Evolutionary conservation across 2,797 vertebrate genomes (phyloP).

Genomic region (Mormyrus proboscirostris): DNA sequence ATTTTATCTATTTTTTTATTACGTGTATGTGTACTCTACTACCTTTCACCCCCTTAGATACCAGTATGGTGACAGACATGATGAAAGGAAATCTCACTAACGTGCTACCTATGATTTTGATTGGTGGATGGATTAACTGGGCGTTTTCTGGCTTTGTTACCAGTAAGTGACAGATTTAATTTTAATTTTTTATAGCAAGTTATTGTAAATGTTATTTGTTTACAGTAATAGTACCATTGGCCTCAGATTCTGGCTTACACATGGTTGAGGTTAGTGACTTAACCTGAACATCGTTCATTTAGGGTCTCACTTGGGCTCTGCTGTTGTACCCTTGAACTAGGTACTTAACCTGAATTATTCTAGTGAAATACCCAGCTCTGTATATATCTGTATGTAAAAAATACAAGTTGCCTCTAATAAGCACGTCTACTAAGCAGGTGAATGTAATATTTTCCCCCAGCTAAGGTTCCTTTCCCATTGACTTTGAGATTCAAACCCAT

Average conservation of each 20-base stretch:
- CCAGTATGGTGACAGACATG: conserved; percentile 77
- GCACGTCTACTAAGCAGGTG: neutral
- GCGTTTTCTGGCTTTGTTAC: conserved; percentile 78
- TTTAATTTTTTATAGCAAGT: conserved; percentile 10
- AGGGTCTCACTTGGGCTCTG: neutral
- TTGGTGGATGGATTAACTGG: conserved; percentile 83
- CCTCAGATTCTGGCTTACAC: neutral
- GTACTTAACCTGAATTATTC: neutral
- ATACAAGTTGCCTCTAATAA: neutral
- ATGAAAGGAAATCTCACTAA: conserved; percentile 80
- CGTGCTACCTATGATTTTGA: conserved; percentile 75
- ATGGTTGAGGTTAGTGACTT: neutral
- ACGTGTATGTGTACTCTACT: neutral
- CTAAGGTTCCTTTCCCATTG: conserved; percentile 77
- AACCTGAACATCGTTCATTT: neutral
- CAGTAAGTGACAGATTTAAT: conserved; percentile 53
- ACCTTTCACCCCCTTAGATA: conserved; percentile 49
- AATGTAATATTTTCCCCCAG: conserved; percentile 42
- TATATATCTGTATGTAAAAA: neutral
- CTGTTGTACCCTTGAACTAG: neutral
- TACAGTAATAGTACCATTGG: neutral
- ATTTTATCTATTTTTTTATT: neutral
- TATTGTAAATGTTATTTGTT: neutral
- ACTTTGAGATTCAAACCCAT: conserved; percentile 78
- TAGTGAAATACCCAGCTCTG: neutral